A percentile compares a stretch with the other conserved stretches of the same genome.
Conservation (phyloP, 2,113 vertebrate species). For the Lepus timidus region DNA sequence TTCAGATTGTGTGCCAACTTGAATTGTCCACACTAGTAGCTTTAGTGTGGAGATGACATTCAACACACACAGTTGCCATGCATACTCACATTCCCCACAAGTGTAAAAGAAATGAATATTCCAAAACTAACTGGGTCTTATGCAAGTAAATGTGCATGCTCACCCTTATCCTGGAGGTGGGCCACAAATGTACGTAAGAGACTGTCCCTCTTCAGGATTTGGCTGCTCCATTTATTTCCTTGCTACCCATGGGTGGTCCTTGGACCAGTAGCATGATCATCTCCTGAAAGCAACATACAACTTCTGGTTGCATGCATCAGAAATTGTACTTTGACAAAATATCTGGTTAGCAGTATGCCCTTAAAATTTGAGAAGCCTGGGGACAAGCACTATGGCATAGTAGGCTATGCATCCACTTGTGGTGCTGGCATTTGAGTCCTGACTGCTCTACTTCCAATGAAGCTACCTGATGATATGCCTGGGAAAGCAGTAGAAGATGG, state of each 20-base stretch:
- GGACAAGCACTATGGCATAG: too few relatives aligned
- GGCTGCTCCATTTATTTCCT: neutral
- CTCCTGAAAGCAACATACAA: neutral
- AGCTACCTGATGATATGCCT: too few relatives aligned
- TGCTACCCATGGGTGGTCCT: neutral
- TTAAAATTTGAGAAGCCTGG: constrained; percentile 28
- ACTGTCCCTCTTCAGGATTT: neutral
- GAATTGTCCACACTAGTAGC: neutral
- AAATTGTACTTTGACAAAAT: constrained; percentile 5
- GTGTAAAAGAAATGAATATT: neutral
- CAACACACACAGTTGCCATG: neutral
- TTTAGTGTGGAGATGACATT: neutral
- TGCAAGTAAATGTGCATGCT: neutral
- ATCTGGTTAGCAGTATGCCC: neutral
- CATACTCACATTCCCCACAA: neutral
- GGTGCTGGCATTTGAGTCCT: too few relatives aligned
- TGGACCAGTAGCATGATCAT: neutral
- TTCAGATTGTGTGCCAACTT: neutral
- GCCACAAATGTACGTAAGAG: neutral
- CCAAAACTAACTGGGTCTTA: neutral
- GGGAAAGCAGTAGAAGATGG: too few relatives aligned
- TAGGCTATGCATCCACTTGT: too few relatives aligned
- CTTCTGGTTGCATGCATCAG: neutral
- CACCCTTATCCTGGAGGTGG: neutral
- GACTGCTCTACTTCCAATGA: too few relatives aligned